A percentile compares a stretch with the other conserved stretches of the same genome.
phyloP scores from a whole-genome alignment of 1,140 invertebrate genomes.

The Globodera rostochiensis region DNA sequence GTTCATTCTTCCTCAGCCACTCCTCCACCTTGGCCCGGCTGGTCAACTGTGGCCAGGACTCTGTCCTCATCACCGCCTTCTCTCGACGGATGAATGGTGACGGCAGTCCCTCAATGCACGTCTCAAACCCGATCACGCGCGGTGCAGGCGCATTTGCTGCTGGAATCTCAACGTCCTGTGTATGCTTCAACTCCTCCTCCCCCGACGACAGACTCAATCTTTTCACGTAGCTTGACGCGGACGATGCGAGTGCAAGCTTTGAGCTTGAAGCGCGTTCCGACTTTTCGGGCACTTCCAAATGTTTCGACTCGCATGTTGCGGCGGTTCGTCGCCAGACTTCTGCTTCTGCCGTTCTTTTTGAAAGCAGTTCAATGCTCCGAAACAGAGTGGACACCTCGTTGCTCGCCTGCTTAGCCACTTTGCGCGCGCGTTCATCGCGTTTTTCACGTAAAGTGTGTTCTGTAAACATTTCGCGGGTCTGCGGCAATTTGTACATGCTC shows the following conservation, averaged over 20 bases:
- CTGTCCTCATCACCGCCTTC: slow-evolving; percentile 19
- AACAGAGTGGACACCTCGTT: too few species aligned
- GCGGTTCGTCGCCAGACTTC: too few species aligned
- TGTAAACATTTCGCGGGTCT: too few species aligned
- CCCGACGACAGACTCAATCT: background rate
- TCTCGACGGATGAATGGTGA: slow-evolving; percentile 16
- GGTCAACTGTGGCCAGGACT: slow-evolving; percentile 13
- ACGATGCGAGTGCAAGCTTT: background rate
- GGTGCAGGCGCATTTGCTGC: background rate
- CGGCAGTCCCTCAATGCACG: background rate
- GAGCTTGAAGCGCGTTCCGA: background rate
- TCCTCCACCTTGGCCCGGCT: slow-evolving; percentile 32
- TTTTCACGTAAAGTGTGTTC: too few species aligned
- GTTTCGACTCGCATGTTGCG: background rate
- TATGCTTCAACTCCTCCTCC: too few species aligned
- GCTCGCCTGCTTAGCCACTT: too few species aligned
- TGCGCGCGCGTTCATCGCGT: too few species aligned
- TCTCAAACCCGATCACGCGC: slow-evolving; percentile 15
- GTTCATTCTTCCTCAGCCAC: slow-evolving; percentile 14
- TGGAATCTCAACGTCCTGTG: background rate
- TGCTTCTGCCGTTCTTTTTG: too few species aligned
- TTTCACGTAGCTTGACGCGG: background rate
- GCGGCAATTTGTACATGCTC: too few species aligned
- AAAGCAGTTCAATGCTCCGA: too few species aligned
- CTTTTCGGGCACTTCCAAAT: background rate